Evolutionary conservation across 2,888 invertebrate species (phyloP).

Genomic region (Harmothoe impar): DNA sequence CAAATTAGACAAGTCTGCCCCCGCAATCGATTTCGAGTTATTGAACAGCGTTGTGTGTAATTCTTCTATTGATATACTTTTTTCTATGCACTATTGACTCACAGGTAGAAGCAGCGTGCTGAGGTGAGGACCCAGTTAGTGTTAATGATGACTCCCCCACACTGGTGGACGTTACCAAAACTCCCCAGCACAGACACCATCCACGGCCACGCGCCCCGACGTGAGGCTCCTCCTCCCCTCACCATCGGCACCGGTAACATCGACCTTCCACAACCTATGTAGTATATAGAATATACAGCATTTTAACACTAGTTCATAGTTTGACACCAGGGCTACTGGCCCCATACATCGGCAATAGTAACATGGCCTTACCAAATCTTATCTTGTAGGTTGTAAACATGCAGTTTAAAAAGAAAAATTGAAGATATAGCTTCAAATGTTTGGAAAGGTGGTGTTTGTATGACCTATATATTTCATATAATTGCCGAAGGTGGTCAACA

Average conservation of each 20-base stretch:
- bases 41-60: no score
- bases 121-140: not conserved
- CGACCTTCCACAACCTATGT: not conserved
- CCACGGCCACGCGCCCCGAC: not conserved
- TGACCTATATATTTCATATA: no score
- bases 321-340: not conserved
- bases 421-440: no score
- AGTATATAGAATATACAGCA: not conserved
- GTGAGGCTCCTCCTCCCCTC: not conserved
- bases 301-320: not conserved
- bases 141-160: constrained; percentile 32
- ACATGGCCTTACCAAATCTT: no score
- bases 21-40: no score
- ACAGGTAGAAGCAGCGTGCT: constrained; percentile 17
- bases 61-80: no score
- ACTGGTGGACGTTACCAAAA: not conserved
- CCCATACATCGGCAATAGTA: not conserved
- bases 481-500: no score
- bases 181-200: not conserved
- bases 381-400: no score
- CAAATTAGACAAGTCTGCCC: no score
- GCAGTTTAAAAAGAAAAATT: no score
- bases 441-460: no score
- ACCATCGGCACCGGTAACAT: not conserved
- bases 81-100: no score